Percentiles rank a stretch among this genome's conserved stretches.
Conservation (phyloP, 2,113 vertebrate genomes). For the Mus pahari region DNA sequence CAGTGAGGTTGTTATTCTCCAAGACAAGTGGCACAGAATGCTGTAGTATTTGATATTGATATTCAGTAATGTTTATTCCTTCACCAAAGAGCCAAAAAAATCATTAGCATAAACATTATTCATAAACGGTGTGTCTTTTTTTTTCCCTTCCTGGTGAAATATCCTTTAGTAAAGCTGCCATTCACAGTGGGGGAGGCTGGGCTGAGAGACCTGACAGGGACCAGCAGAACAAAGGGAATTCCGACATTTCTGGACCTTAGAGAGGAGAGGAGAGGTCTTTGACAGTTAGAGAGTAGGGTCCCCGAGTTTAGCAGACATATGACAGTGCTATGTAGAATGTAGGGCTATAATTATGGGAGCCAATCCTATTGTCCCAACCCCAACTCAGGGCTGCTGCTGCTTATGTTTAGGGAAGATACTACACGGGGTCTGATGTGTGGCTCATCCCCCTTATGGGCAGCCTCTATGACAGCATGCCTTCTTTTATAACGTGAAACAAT, state of each 20-base stretch:
- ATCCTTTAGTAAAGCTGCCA: neutral
- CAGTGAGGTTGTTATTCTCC: neutral
- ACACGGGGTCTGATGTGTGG: neutral
- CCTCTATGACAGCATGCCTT: neutral
- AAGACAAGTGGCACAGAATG: conserved; percentile 21
- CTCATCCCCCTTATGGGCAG: neutral
- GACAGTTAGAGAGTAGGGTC: neutral
- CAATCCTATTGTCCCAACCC: neutral
- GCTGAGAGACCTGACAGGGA: neutral
- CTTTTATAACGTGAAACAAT: conserved; percentile 1
- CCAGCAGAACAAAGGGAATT: neutral
- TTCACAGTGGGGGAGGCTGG: neutral
- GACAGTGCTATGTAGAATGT: neutral
- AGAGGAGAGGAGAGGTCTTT: neutral
- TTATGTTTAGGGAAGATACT: neutral
- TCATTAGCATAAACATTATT: conserved; percentile 33
- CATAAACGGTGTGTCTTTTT: neutral
- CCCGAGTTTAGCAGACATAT: neutral
- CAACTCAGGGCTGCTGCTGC: neutral
- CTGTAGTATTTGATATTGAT: neutral
- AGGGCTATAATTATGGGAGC: neutral
- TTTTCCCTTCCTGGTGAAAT: neutral
- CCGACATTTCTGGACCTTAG: neutral
- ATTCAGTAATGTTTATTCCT: neutral
- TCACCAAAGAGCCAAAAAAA: conserved; percentile 16